phyloP scores from a whole-genome alignment of 1,140 invertebrate genomes.

The Saccostrea echinata region DNA sequence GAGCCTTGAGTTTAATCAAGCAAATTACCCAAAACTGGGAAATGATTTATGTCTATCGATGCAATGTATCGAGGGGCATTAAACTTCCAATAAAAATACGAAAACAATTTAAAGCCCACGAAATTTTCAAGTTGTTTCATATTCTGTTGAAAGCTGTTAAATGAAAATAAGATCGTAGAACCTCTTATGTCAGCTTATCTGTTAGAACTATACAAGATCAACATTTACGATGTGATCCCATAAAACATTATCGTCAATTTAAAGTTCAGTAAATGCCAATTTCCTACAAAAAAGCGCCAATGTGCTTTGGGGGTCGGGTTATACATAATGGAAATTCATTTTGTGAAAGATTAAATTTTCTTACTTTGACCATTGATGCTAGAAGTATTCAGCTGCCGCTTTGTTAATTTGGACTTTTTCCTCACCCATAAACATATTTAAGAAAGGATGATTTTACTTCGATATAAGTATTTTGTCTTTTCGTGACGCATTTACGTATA shows the following conservation, averaged over 20 bases:
- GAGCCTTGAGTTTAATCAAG: background rate
- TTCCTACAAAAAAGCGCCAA: background rate
- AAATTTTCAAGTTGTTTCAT: conserved; percentile 14
- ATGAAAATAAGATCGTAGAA: background rate
- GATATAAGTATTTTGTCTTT: too few relatives aligned
- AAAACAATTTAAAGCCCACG: conserved; percentile 29
- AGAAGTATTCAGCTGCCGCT: too few relatives aligned
- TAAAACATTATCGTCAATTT: background rate
- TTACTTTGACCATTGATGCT: too few relatives aligned
- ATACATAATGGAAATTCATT: too few relatives aligned
- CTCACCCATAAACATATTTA: too few relatives aligned
- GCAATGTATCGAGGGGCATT: background rate
- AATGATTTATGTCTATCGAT: background rate
- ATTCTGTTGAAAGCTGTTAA: background rate
- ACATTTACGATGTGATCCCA: background rate
- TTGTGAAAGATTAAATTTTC: too few relatives aligned
- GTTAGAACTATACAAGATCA: background rate
- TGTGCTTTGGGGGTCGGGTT: background rate
- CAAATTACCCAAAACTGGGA: background rate
- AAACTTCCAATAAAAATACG: conserved; percentile 1
- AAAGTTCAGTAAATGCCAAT: background rate
- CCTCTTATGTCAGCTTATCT: background rate
- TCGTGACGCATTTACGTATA: too few relatives aligned
- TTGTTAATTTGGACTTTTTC: too few relatives aligned
- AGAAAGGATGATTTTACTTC: too few relatives aligned